These are phyloP conservation scores for Trissolcus japonicus DNA, from an alignment of 2,888 invertebrate genomes.

Conservation along the genomic window DNA sequence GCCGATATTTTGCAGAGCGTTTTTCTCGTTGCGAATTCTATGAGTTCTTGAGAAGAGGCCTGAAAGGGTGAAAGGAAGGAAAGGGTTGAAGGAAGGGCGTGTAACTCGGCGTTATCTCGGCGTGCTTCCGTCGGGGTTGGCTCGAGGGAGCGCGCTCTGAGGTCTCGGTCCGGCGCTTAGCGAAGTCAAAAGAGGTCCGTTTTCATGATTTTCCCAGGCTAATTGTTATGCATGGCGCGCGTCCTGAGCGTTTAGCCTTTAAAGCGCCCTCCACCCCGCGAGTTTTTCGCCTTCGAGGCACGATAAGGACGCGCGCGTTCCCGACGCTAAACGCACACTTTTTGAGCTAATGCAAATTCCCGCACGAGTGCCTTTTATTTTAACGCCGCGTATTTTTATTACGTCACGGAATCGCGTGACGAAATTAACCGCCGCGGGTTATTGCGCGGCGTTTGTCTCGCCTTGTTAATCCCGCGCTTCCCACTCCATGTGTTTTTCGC, in stretches of 20 bases:
- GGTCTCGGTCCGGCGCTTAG: constrained; percentile 63
- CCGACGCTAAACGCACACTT: constrained; percentile 36
- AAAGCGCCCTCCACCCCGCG: constrained; percentile 53
- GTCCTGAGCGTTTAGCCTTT: constrained; percentile 66
- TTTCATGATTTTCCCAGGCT: constrained; percentile 75
- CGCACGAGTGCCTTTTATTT: constrained; percentile 52
- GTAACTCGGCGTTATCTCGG: constrained; percentile 74
- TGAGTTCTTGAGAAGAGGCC: constrained; percentile 18
- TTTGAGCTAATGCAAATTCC: constrained; percentile 49
- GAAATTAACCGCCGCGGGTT: constrained; percentile 36
- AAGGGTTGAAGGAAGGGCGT: constrained; percentile 72
- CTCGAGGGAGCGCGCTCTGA: constrained; percentile 47
- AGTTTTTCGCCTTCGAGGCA: constrained; percentile 59
- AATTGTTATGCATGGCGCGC: constrained; percentile 76
- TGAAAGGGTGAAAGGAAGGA: constrained; percentile 24
- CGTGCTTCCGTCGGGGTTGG: constrained; percentile 68
- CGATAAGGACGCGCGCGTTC: constrained; percentile 65
- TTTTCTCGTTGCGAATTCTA: constrained; percentile 21
- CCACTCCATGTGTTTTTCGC: too few species aligned
- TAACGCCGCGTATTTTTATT: constrained; percentile 43
- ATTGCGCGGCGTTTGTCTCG: constrained; percentile 28
- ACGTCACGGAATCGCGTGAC: constrained; percentile 47
- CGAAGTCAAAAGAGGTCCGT: constrained; percentile 71
- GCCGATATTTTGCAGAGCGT: constrained; percentile 1
- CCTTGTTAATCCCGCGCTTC: neutral